These are phyloP conservation scores for Nematolebias whitei DNA, from an alignment of 2,113 vertebrate species.

Conservation along the genomic window DNA sequence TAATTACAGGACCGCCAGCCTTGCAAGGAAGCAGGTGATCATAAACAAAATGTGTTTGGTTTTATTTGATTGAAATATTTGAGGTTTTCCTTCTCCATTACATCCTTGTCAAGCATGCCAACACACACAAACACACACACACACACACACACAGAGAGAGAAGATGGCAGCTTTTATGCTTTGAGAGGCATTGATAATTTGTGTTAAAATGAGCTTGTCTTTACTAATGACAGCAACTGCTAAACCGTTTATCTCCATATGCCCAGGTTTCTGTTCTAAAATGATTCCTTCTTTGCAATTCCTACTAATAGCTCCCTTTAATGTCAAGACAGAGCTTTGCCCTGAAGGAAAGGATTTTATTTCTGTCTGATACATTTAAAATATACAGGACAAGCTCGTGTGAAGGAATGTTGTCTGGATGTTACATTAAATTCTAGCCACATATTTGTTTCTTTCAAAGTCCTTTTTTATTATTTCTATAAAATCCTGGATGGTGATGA, in stretches of 20 bases:
- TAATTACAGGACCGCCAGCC: too few species aligned
- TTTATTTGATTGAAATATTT: neutral
- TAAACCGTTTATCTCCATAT: conserved; percentile 66
- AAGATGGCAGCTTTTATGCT: conserved; percentile 42
- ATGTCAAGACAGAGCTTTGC: conserved; percentile 54
- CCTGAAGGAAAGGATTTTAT: conserved; percentile 31
- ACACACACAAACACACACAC: conserved; percentile 1
- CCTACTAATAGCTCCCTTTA: conserved; percentile 63
- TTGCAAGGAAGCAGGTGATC: too few species aligned
- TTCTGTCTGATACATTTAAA: conserved; percentile 44
- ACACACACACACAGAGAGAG: conserved; percentile 19
- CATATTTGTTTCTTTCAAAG: neutral
- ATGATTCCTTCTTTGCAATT: conserved; percentile 50
- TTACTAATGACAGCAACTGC: conserved; percentile 63
- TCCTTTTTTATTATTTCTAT: neutral
- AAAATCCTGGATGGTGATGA: conserved; percentile 17
- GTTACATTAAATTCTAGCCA: conserved; percentile 9
- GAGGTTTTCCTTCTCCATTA: conserved; percentile 6
- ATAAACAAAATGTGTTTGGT: too few species aligned
- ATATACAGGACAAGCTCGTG: conserved; percentile 29
- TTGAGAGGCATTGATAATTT: conserved; percentile 65
- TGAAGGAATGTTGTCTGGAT: conserved; percentile 31
- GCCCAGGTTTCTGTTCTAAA: conserved; percentile 62
- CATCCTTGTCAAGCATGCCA: conserved; percentile 23
- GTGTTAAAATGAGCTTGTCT: conserved; percentile 69